Base-by-base conservation (phyloP, 2,113 vertebrate species). In the Tetrao urogallus region DNA sequence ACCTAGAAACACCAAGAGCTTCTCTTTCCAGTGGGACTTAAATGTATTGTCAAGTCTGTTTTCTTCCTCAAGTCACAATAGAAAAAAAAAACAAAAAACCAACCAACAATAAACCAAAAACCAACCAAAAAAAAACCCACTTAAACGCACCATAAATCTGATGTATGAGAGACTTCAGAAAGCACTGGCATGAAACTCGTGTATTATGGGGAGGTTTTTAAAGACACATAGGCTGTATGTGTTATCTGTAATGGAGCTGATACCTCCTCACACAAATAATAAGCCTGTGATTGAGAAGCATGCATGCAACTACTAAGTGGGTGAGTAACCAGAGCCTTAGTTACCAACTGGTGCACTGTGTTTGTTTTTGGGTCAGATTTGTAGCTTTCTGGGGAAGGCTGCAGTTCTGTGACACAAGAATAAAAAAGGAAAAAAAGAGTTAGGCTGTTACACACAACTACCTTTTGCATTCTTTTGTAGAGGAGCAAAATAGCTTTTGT, bases 161-260 rank as follows among this genome's bases (percentile, higher is more conserved):
- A 13, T 34, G 20, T 5, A 1, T 40, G 48, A 69, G 42, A 89
- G 32, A 13, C 12, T 3, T 65, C 65, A 57, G 27, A 54, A 88
- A 73, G 20, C n/a, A 40, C 40, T 66, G 64, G 57, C 11, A 16
- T 0, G 0, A 54, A 12, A 27, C 13, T 87, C 10, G 1, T 28
- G 6, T 20, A 17, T 47, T 71, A 42, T 32, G 56, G 50, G 71
- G 56, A 77, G 38, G 1, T 0, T 0, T 8, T 78, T 89, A 42
- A n/a, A 45, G 43, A 82, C 25, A 32, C 19, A 8, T 0, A 2
- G 11, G 11, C 21, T 78, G 3, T 40, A 2, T 36, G 14, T 80
- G 8, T 63, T 70, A 6, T 21, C 32, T 78, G 10, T 38, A 45
- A 56, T 2, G 10, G 15, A 77, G 4, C 25, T 25, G 56, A 18